Evolutionary conservation across 2,888 invertebrate species (phyloP).

Genomic region (Meiosimyza platycephala): DNA sequence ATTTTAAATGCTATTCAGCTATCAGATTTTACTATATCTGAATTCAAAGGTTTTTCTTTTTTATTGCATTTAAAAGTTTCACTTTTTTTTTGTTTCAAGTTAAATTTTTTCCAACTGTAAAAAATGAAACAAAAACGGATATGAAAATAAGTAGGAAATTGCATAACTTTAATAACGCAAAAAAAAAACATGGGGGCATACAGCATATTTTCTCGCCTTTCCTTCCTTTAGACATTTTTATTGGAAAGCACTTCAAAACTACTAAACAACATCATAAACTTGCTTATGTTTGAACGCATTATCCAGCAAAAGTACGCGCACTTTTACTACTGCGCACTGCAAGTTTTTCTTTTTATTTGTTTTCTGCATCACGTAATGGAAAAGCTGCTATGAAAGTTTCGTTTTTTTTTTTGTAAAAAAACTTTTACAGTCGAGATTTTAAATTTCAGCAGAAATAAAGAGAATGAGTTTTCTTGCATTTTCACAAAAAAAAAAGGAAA

Average conservation of each 20-base stretch:
- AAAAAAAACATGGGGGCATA: background rate
- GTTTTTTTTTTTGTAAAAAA: no score
- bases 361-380: no score
- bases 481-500: no score
- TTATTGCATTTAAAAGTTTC: constrained; percentile 32
- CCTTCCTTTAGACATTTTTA: constrained; percentile 48
- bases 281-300: constrained; percentile 32
- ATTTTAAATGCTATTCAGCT: background rate
- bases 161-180: background rate
- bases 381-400: no score
- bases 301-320: background rate
- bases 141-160: constrained; percentile 27
- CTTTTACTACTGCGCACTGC: no score
- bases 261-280: constrained; percentile 44
- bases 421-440: no score
- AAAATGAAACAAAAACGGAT: background rate
- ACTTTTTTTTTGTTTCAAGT: background rate
- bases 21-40: no score
- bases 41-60: background rate
- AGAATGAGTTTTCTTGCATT: no score
- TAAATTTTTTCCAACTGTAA: constrained; percentile 19
- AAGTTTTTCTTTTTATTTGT: no score
- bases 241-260: constrained; percentile 49
- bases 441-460: no score
- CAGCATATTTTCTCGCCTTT: constrained; percentile 40